These are phyloP conservation scores for Sinosuthora webbiana DNA, from an alignment of 2,113 vertebrate genomes.

Conservation along the genomic window DNA sequence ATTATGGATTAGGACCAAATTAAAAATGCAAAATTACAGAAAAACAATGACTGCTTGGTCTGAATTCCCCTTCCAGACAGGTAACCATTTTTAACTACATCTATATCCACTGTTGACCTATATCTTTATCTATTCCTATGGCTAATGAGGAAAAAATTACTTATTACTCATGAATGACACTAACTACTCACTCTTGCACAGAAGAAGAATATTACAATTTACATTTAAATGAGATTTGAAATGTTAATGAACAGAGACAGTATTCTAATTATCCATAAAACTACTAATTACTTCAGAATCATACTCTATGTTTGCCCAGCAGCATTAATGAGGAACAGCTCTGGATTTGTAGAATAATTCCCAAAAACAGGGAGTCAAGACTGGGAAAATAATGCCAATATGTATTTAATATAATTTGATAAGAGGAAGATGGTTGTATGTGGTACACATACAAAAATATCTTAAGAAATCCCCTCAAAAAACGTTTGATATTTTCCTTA, in stretches of 20 bases:
- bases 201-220: constrained; percentile 84
- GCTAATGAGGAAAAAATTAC: constrained; percentile 79
- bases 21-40: constrained; percentile 41
- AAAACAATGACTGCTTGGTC: constrained; percentile 25
- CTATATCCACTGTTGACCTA: constrained; percentile 68
- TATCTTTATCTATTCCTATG: constrained; percentile 65
- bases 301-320: not conserved
- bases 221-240: constrained; percentile 87
- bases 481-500: not conserved
- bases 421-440: not conserved
- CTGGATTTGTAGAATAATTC: not conserved
- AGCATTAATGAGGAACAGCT: not conserved
- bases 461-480: not conserved
- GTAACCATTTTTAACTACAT: constrained; percentile 55
- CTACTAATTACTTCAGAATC: constrained; percentile 68
- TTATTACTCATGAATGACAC: constrained; percentile 82
- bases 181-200: constrained; percentile 77
- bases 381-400: not conserved
- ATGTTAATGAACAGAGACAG: constrained; percentile 81
- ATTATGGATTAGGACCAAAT: constrained; percentile 45
- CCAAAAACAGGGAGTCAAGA: not conserved
- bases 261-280: constrained; percentile 82
- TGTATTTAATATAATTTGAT: not conserved
- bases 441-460: not conserved
- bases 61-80: constrained; percentile 21